Evolutionary conservation across 2,797 vertebrate genomes (phyloP).

Genomic region (Hozukius guyotensis): DNA sequence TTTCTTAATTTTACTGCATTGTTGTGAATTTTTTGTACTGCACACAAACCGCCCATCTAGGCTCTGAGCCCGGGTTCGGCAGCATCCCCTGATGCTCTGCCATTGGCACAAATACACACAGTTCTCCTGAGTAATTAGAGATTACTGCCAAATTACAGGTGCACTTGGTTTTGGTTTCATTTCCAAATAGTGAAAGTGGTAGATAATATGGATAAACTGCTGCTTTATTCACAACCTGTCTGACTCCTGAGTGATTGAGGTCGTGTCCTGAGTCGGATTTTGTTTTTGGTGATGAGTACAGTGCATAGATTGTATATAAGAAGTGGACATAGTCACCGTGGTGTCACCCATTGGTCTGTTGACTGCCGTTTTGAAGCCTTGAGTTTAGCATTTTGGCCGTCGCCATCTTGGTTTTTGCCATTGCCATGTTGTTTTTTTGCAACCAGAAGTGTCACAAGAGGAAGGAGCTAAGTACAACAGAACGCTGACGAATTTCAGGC

Average conservation of each 20-base stretch:
- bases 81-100: neutral
- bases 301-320: no score
- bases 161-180: neutral
- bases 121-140: neutral
- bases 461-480: no score
- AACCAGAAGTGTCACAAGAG: no score
- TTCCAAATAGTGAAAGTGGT: neutral
- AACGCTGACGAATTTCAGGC: accelerated
- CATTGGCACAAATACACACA: neutral
- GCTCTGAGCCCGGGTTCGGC: neutral
- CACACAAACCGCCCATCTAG: neutral
- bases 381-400: accelerated
- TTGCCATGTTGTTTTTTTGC: no score
- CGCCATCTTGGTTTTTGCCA: no score
- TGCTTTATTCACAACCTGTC: neutral
- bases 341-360: no score
- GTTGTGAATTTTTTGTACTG: neutral
- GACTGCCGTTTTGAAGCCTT: no score
- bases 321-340: no score
- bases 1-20: neutral
- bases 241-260: neutral
- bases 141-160: neutral
- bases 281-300: neutral
- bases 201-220: neutral
- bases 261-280: neutral